Evolutionary conservation across 2,797 vertebrate genomes (phyloP).

Genomic region (Megaceryle alcyon): DNA sequence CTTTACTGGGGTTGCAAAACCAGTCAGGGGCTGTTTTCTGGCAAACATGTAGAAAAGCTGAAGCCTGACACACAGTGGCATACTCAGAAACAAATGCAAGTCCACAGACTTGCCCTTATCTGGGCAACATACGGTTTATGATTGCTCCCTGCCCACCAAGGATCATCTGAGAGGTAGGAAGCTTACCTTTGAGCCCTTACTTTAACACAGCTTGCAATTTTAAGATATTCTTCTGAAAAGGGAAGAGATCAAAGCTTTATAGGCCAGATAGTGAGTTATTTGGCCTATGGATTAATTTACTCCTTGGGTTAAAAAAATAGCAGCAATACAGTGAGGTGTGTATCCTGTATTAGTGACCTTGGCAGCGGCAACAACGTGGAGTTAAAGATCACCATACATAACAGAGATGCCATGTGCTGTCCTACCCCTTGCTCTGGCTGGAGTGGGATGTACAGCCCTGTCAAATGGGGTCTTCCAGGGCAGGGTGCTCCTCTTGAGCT

Average conservation of each 20-base stretch:
- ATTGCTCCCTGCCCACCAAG: neutral
- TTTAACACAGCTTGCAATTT: neutral
- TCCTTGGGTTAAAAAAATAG: neutral
- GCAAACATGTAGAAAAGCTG: neutral
- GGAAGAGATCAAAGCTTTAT: neutral
- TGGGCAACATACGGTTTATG: neutral
- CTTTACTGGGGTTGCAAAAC: neutral
- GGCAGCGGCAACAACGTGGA: rapidly evolving
- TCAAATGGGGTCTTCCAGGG: rapidly evolving
- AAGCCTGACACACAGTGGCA: slow-evolving; percentile 62
- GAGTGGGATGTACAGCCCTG: neutral
- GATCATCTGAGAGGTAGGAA: neutral
- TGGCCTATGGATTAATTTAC: neutral
- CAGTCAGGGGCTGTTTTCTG: neutral
- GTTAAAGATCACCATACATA: neutral
- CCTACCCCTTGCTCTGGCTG: neutral
- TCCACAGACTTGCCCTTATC: neutral
- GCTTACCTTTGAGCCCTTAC: neutral
- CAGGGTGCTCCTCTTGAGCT: neutral
- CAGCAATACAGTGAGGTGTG: rapidly evolving
- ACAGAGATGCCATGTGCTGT: neutral
- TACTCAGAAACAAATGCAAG: neutral
- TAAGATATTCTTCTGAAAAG: neutral
- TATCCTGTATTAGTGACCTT: rapidly evolving
- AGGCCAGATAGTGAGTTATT: rapidly evolving